Conservation (phyloP, 2,797 vertebrate species). For the Phrynocephalus guinanensis region DNA sequence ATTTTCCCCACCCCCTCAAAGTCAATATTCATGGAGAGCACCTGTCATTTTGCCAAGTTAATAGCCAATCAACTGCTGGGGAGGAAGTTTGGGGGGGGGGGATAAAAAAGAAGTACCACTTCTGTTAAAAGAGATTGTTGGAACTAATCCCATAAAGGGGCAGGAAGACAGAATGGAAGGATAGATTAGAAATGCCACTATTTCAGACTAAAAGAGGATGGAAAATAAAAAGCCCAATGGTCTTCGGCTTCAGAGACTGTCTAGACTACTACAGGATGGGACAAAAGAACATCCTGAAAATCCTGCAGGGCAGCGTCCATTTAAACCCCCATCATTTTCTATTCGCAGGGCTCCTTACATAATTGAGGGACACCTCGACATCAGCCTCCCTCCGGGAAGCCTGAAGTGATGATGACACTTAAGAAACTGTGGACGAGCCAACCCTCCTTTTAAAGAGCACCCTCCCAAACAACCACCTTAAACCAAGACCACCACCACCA, state of each 20-base stretch:
- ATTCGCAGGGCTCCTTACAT: neutral
- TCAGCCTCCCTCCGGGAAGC: neutral
- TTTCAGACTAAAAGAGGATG: neutral
- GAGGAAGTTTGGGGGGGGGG: no score
- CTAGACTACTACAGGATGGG: neutral
- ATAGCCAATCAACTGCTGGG: neutral
- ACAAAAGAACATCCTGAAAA: neutral
- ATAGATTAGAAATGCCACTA: neutral
- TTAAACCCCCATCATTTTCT: neutral
- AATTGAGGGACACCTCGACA: neutral
- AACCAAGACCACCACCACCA: no score
- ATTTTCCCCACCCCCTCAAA: neutral
- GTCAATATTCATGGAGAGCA: neutral
- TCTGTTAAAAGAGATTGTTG: neutral
- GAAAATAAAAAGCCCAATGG: no score
- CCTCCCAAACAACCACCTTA: neutral
- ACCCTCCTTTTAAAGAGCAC: neutral
- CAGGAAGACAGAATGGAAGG: neutral
- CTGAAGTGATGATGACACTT: neutral
- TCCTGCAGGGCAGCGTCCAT: neutral
- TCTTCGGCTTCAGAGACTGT: neutral
- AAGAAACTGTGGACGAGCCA: neutral
- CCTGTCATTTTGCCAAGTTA: neutral
- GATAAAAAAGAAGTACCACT: neutral
- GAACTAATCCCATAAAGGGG: neutral